Percentiles rank a stretch among this genome's conserved stretches.
phyloP scores from a whole-genome alignment of 2,113 vertebrate species.

The Turnix velox region DNA sequence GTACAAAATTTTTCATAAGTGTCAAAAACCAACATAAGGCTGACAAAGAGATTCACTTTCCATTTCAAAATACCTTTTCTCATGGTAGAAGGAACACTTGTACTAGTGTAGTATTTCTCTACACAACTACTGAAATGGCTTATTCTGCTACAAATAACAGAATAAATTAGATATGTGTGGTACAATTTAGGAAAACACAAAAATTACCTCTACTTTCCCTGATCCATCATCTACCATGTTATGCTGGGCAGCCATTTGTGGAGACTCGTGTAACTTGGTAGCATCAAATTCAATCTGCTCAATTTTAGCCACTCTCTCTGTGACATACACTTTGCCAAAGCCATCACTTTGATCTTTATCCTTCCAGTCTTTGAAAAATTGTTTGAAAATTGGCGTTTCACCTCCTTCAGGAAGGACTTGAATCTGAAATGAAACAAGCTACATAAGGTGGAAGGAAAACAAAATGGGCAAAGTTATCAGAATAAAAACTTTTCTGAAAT shows the following conservation, averaged over 20 bases:
- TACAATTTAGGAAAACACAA: neutral
- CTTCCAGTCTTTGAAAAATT: slow-evolving; percentile 89
- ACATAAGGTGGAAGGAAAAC: neutral
- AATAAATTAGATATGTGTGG: neutral
- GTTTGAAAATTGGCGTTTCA: slow-evolving; percentile 89
- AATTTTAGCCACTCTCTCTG: slow-evolving; percentile 84
- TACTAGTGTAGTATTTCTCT: neutral
- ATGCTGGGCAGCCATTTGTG: slow-evolving; percentile 87
- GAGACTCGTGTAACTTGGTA: slow-evolving; percentile 83
- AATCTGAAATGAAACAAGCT: slow-evolving; percentile 76
- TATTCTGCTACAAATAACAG: neutral
- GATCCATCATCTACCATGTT: slow-evolving; percentile 89
- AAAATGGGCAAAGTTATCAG: neutral
- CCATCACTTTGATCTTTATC: slow-evolving; percentile 85
- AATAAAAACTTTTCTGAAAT: neutral
- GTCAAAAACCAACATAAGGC: neutral
- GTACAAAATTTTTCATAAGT: neutral
- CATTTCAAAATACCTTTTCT: neutral
- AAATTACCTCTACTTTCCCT: slow-evolving; percentile 82
- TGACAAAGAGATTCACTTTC: neutral
- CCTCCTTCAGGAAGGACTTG: slow-evolving; percentile 90
- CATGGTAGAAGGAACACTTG: neutral
- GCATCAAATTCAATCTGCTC: slow-evolving; percentile 86
- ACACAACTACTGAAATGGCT: neutral
- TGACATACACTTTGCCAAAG: slow-evolving; percentile 84